Evolutionary conservation across 92 coral and sea anemone species (phyloP), one percentile per base, ranked within the genome.

Genomic region (Metridium senile): DNA sequence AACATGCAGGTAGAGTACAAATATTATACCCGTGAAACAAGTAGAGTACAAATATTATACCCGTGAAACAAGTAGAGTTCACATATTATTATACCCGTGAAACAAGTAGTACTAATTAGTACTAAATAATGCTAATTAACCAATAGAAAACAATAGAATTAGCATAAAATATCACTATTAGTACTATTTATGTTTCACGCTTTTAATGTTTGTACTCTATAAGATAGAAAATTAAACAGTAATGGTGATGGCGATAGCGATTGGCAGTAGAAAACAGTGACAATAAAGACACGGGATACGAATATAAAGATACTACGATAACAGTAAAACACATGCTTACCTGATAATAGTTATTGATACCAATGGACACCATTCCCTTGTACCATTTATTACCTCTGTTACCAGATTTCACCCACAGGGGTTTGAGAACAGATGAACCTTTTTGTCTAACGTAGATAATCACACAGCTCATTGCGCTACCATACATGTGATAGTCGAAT

Each of bases 401-500:
- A 28, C 66, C 75, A 26, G 86, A 81, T 52, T 35, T 73, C 11
- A 68, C 56, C 86, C 86, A 81, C 66, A 81, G 19, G 10, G 80
- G 68, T n/a, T 25, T 51, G 13, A 74, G 70, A 25, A 23, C 32
- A 26, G 64, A 6, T 17, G 81, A 70, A 31, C 63, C 70, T 26
- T 59, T n/a, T 11, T 65, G 52, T 81, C 74, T 73, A 2, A 81
- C 29, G 58, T 81, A 81, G 22, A 81, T 63, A 20, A 66, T 72
- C 13, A 81, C 66, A 74, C 74, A 62, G 20, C 86, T 70, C 86
- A 81, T 81, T 28, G 62, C 7, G 17, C 62, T 20, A 34, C 86
- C 86, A 33, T 81, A 81, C 86, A 81, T 81, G 75, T 75, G 74
- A 33, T 82, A 82, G 53, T 67, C 27, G 56, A 82, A 82, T 27